phyloP scores from a whole-genome alignment of 1,140 invertebrate genomes.

The Ericerus pela region DNA sequence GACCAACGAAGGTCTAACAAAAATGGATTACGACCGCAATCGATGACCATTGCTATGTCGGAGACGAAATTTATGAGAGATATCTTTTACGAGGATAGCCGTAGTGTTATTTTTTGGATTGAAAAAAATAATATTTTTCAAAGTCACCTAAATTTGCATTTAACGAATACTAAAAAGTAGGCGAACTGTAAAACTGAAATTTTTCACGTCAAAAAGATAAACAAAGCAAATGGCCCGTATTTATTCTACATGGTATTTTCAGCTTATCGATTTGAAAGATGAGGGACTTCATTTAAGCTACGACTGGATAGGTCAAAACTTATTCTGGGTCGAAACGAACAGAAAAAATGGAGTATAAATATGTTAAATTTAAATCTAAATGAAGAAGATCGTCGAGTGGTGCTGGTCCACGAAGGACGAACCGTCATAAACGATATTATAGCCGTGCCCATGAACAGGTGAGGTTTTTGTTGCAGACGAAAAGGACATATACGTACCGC shows the following conservation, averaged over 20 bases:
- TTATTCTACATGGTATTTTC: neutral
- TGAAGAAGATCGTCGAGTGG: neutral
- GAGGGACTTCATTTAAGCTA: conserved; percentile 9
- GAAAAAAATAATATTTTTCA: neutral
- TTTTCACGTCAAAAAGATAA: neutral
- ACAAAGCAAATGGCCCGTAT: neutral
- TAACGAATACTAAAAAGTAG: neutral
- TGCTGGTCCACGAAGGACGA: neutral
- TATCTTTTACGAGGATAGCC: neutral
- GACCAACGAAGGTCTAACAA: conserved; percentile 48
- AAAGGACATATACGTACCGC: neutral
- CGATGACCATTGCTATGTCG: conserved; percentile 31
- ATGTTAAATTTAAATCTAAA: conserved; percentile 1
- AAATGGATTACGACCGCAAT: conserved; percentile 55
- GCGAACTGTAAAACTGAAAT: neutral
- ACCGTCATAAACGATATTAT: neutral
- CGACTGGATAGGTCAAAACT: conserved; percentile 15
- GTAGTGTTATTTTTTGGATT: neutral
- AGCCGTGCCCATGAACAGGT: neutral
- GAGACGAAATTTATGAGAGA: conserved; percentile 17
- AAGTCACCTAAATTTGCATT: neutral
- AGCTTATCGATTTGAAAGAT: neutral
- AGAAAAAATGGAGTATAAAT: neutral
- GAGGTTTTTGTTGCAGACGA: neutral
- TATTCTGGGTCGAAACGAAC: conserved; percentile 14